A percentile compares a stretch with the other conserved stretches of the same genome.
Evolutionary conservation across 2,888 invertebrate genomes (phyloP).

Genomic region (Branchellion lobata): DNA sequence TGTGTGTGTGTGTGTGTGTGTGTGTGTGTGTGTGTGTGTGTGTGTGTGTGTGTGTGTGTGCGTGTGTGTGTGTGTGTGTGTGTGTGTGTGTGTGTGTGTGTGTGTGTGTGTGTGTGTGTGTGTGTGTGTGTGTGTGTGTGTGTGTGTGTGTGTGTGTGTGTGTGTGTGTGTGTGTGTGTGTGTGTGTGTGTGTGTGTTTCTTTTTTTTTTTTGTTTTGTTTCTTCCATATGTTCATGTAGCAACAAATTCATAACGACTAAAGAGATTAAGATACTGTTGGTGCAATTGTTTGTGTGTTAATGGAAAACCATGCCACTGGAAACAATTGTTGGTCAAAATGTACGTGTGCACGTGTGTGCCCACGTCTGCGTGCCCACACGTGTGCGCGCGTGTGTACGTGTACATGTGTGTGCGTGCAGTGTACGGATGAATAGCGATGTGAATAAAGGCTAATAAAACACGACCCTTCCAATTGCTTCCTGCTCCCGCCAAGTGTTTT

Average conservation of each 20-base stretch:
- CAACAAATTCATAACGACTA: too few relatives aligned
- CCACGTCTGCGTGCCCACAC: not conserved
- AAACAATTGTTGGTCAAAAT: too few relatives aligned
- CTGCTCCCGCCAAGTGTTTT: conserved; percentile 11
- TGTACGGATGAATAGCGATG: conserved; percentile 3
- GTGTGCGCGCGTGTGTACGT: conserved; percentile 1
- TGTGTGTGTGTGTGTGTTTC: conserved; percentile 34
- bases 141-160: conserved; percentile 26
- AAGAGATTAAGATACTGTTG: too few relatives aligned
- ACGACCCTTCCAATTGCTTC: conserved; percentile 9
- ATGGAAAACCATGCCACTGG: too few relatives aligned
- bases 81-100: conserved; percentile 35
- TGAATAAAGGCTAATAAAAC: conserved; percentile 19
- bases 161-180: conserved; percentile 35
- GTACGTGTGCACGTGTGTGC: conserved; percentile 2
- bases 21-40: conserved; percentile 39
- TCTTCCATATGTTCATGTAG: too few relatives aligned
- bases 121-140: conserved; percentile 5
- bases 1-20: conserved; percentile 25
- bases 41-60: conserved; percentile 35
- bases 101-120: not conserved
- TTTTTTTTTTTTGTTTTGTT: conserved; percentile 24
- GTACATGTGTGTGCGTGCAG: not conserved
- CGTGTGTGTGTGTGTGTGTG: conserved; percentile 34
- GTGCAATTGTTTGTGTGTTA: too few relatives aligned